Evolutionary conservation across 2,797 vertebrate genomes (phyloP).

Genomic region (Pseudocheirus occidentalis): DNA sequence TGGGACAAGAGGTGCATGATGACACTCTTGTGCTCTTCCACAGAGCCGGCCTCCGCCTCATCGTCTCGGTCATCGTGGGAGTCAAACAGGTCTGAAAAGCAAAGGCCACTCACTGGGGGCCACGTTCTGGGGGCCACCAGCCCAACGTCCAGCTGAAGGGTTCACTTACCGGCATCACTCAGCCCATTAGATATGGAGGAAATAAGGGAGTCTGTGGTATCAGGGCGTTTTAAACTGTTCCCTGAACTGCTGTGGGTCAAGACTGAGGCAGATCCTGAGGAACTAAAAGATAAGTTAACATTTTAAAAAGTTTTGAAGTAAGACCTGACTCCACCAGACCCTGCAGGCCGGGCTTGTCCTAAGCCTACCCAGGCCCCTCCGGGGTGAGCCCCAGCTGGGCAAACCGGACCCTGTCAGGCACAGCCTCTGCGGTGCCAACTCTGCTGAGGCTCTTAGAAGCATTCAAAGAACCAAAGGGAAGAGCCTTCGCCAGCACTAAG

Average conservation of each 20-base stretch:
- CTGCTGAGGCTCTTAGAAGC: too few relatives aligned
- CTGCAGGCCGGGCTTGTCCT: too few relatives aligned
- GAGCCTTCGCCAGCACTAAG: neutral
- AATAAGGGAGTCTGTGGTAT: constrained; percentile 96
- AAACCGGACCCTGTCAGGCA: neutral
- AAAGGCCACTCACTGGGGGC: constrained; percentile 16
- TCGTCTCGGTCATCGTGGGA: constrained; percentile 96
- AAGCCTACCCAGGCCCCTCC: neutral
- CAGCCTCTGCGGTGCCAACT: too few relatives aligned
- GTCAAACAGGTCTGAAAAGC: constrained; percentile 92
- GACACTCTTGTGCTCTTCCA: constrained; percentile 99
- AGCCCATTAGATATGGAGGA: constrained; percentile 99
- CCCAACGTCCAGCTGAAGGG: accelerated
- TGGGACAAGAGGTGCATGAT: constrained; percentile 99
- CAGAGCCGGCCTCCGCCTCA: constrained; percentile 94
- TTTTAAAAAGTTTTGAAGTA: neutral
- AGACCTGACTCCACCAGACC: too few relatives aligned
- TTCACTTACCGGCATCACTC: constrained; percentile 92
- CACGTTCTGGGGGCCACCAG: accelerated
- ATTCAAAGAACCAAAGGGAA: too few relatives aligned
- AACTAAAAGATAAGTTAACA: constrained; percentile 81
- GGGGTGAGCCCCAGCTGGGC: too few relatives aligned
- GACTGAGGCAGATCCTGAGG: constrained; percentile 89
- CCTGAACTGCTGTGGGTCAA: constrained; percentile 89
- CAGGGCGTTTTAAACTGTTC: constrained; percentile 91